Conservation (phyloP, 2,113 vertebrate genomes). For the Raja brachyura region DNA sequence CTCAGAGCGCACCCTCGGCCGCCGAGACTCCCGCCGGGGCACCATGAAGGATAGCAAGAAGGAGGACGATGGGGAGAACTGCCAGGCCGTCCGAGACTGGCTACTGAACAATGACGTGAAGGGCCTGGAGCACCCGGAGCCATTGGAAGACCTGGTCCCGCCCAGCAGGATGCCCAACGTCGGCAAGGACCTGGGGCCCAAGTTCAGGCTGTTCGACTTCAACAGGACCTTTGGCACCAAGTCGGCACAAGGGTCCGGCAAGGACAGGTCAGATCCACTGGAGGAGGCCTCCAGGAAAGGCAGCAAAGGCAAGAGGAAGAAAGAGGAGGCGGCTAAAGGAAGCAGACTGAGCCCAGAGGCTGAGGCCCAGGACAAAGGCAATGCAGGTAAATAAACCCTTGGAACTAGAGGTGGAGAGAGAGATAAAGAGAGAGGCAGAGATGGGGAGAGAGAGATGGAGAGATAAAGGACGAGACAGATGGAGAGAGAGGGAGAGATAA, state of each 20-base stretch:
- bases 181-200: too few relatives aligned
- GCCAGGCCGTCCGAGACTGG: neutral
- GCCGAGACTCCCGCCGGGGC: conserved; percentile 43
- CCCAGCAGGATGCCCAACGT: neutral
- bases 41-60: conserved; percentile 45
- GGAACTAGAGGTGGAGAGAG: too few relatives aligned
- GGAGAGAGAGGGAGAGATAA: too few relatives aligned
- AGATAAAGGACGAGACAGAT: too few relatives aligned
- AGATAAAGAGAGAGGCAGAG: too few relatives aligned
- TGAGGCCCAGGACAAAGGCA: too few relatives aligned
- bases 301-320: neutral
- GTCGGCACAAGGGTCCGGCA: too few relatives aligned
- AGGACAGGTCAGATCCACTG: too few relatives aligned
- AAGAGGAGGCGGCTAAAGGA: neutral
- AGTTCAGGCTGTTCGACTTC: neutral
- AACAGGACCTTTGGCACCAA: neutral
- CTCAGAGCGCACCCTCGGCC: conserved; percentile 45
- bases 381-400: too few relatives aligned
- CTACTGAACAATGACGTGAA: neutral
- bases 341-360: neutral
- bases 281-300: neutral
- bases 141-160: neutral
- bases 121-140: neutral
- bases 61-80: conserved; percentile 42
- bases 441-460: too few relatives aligned